Conservation (phyloP, 1,140 invertebrate species). For the Ptiloglossa arizonensis region DNA sequence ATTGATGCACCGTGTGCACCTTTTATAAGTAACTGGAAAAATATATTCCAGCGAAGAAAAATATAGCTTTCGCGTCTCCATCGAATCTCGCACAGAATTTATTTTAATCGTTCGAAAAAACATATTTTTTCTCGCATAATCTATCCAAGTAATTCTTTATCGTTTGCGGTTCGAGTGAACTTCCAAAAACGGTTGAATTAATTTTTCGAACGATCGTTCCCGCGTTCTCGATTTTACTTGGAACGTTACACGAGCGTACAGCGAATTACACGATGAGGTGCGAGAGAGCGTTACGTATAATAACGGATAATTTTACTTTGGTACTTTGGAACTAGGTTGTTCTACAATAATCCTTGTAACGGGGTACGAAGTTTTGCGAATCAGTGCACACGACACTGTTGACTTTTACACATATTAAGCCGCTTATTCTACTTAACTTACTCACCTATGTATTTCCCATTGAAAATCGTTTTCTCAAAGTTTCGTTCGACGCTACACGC, state of each 20-base stretch:
- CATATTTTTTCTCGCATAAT: too few species aligned
- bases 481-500: too few species aligned
- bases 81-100: too few species aligned
- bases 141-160: too few species aligned
- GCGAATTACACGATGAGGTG: background rate
- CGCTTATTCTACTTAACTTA: too few species aligned
- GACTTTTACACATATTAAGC: background rate
- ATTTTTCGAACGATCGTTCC: background rate
- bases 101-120: too few species aligned
- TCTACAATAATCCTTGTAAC: background rate
- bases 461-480: too few species aligned
- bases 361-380: background rate
- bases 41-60: background rate
- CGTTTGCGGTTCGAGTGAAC: too few species aligned
- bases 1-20: background rate
- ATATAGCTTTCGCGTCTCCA: background rate
- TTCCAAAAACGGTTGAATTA: too few species aligned
- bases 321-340: background rate
- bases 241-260: background rate
- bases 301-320: background rate
- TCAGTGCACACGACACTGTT: background rate
- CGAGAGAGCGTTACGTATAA: background rate
- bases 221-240: background rate
- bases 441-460: too few species aligned
- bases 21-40: background rate